These are phyloP conservation scores for Antedon mediterranea DNA, from an alignment of 53 echinoderm and acorn worm genomes.

Conservation along the genomic window DNA sequence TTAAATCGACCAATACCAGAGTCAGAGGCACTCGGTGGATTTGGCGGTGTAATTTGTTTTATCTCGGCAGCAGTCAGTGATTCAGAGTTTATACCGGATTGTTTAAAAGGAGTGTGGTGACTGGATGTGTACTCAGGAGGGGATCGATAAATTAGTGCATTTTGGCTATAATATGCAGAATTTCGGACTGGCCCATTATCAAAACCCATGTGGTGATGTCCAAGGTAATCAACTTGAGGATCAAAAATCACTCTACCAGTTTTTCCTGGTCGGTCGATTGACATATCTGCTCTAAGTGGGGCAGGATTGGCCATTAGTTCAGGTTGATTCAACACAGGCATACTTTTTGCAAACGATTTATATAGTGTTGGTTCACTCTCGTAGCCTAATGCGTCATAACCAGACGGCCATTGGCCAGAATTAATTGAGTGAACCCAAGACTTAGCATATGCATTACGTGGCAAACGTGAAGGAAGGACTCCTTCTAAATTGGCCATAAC, in stretches of 20 bases:
- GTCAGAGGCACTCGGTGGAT: neutral
- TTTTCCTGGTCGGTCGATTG: neutral
- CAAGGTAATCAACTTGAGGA: neutral
- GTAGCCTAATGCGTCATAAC: neutral
- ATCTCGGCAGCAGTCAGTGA: neutral
- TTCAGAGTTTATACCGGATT: neutral
- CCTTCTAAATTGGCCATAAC: conserved; percentile 4
- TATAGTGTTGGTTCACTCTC: neutral
- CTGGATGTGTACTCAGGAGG: neutral
- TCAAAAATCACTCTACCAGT: neutral
- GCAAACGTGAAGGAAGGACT: neutral
- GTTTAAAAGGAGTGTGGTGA: neutral
- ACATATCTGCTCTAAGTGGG: neutral
- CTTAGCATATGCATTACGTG: neutral
- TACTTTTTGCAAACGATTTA: neutral
- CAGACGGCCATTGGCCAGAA: neutral
- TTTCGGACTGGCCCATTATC: neutral
- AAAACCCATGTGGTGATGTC: neutral
- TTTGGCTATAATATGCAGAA: neutral
- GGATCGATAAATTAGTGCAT: neutral
- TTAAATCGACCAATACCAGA: neutral
- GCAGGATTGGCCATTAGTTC: neutral
- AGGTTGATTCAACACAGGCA: neutral
- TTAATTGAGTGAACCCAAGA: neutral
- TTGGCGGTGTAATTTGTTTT: neutral